A percentile compares a stretch with the other conserved stretches of the same genome.
These are phyloP conservation scores for Sebastes steindachneri DNA, from an alignment of 2,797 vertebrate genomes.

Conservation along the genomic window DNA sequence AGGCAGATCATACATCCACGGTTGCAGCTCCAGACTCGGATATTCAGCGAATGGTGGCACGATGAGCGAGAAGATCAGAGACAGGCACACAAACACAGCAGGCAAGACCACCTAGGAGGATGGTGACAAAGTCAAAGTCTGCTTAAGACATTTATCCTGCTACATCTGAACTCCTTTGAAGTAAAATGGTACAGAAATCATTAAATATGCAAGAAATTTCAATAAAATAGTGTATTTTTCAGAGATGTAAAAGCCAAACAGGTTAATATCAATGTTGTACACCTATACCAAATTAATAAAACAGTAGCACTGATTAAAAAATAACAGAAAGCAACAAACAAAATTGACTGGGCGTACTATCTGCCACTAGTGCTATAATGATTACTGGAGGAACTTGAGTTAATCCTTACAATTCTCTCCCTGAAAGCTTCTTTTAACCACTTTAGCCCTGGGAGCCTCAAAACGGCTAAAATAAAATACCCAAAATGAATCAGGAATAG, in stretches of 20 bases:
- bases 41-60: constrained; percentile 94
- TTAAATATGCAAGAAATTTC: background rate
- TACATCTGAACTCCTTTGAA: background rate
- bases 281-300: background rate
- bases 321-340: background rate
- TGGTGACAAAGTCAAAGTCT: background rate
- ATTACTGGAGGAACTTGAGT: background rate
- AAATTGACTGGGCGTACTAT: background rate
- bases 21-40: constrained; percentile 93
- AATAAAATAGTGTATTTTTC: background rate
- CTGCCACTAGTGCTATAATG: background rate
- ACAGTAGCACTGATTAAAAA: background rate
- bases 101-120: constrained; percentile 91
- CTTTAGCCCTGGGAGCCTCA: no score
- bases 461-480: no score
- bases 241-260: background rate
- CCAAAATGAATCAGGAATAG: no score
- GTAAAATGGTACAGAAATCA: background rate
- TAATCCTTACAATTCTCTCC: background rate
- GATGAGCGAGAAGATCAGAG: constrained; percentile 96
- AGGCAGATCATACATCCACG: constrained; percentile 93
- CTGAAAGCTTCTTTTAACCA: background rate
- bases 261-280: background rate
- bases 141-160: background rate
- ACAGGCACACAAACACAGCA: constrained; percentile 94